These are phyloP conservation scores for Drosophila athabasca DNA, from an alignment of 1,140 invertebrate species.

Conservation along the genomic window DNA sequence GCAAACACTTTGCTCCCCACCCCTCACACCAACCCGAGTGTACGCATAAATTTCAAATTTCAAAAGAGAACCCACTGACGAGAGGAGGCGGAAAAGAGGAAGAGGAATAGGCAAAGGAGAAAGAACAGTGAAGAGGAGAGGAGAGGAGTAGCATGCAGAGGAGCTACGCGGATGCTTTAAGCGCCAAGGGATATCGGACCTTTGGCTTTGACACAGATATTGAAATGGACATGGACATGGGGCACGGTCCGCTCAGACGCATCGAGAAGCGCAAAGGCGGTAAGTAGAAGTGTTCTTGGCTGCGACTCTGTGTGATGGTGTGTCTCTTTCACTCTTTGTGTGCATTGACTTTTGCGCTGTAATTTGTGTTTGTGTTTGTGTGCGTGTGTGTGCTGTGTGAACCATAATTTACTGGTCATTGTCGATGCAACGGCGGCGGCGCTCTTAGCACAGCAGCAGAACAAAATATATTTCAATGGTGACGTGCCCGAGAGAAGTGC, in stretches of 20 bases:
- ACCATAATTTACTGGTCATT: background rate
- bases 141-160: slow-evolving; percentile 54
- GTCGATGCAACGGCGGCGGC: no score
- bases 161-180: slow-evolving; percentile 78
- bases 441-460: background rate
- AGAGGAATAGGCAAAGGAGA: no score
- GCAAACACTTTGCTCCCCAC: no score
- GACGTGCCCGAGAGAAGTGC: background rate
- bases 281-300: slow-evolving; percentile 42
- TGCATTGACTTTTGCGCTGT: no score
- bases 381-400: background rate
- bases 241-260: slow-evolving; percentile 52
- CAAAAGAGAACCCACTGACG: background rate
- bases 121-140: background rate
- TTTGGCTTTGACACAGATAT: slow-evolving; percentile 82
- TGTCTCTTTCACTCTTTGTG: no score
- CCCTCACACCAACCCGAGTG: background rate
- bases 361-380: background rate
- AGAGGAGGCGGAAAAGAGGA: no score
- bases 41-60: slow-evolving; percentile 2
- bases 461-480: background rate
- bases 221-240: slow-evolving; percentile 81
- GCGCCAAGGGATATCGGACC: slow-evolving; percentile 75
- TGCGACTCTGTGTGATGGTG: background rate
- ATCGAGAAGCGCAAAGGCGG: slow-evolving; percentile 77